phyloP scores from a whole-genome alignment of 2,888 invertebrate species.

The Exephanes ischioxanthus region DNA sequence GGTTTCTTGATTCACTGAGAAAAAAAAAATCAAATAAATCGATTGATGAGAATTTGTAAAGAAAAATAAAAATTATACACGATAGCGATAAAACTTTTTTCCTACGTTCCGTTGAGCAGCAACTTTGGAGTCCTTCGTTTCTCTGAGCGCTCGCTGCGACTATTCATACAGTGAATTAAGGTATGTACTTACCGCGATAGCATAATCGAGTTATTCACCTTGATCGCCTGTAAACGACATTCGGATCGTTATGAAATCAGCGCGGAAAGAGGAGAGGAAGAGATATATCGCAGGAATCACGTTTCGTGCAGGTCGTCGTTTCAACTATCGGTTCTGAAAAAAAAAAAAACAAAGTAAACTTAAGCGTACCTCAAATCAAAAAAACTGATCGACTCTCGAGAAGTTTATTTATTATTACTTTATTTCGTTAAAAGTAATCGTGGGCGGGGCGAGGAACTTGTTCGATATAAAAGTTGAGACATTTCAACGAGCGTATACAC shows the following conservation, averaged over 20 bases:
- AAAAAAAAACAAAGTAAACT: not conserved
- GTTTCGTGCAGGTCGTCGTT: conserved; percentile 15
- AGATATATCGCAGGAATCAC: conserved; percentile 7
- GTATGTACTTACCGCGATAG: conserved; percentile 8
- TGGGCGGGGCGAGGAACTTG: conserved; percentile 30
- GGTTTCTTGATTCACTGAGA: no score
- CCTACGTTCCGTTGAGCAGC: not conserved
- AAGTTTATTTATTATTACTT: conserved; percentile 35
- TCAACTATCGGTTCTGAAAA: conserved; percentile 16
- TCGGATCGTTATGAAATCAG: conserved; percentile 40
- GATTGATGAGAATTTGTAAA: no score
- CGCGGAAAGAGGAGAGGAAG: not conserved
- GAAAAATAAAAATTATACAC: no score
- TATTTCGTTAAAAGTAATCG: conserved; percentile 39
- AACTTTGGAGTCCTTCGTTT: conserved; percentile 2
- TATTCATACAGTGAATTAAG: conserved; percentile 27
- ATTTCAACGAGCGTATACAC: conserved; percentile 41
- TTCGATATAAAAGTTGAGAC: conserved; percentile 57
- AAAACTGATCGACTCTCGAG: not conserved
- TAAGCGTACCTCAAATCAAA: not conserved
- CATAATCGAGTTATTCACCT: conserved; percentile 44
- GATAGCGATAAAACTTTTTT: not conserved
- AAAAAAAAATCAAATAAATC: no score
- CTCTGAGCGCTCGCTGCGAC: conserved; percentile 22
- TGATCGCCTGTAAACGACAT: conserved; percentile 12